Conservation (phyloP, 2,888 invertebrate genomes). For the Phaonia tiefii region DNA sequence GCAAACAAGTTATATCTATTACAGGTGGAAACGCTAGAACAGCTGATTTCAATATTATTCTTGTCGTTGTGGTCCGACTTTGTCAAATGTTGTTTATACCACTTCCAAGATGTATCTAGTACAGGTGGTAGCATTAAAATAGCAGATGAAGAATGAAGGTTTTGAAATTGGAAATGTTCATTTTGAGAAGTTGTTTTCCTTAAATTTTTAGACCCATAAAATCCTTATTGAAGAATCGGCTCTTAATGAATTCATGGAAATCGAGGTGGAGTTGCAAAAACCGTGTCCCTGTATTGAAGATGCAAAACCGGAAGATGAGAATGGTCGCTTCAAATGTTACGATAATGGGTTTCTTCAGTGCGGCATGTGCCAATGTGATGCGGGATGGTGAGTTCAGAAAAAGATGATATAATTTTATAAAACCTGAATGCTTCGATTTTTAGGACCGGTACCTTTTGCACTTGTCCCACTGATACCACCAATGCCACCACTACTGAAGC, state of each 20-base stretch:
- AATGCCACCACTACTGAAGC: slow-evolving; percentile 74
- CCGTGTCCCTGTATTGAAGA: slow-evolving; percentile 84
- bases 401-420: neutral
- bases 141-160: neutral
- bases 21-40: no score
- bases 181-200: slow-evolving; percentile 22
- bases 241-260: slow-evolving; percentile 85
- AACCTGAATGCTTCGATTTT: neutral
- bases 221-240: slow-evolving; percentile 89
- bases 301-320: slow-evolving; percentile 72
- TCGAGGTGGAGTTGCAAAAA: slow-evolving; percentile 88
- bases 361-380: slow-evolving; percentile 85
- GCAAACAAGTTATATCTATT: no score
- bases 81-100: no score
- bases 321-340: slow-evolving; percentile 73
- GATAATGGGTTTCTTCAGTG: slow-evolving; percentile 83
- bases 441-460: slow-evolving; percentile 76
- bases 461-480: slow-evolving; percentile 73
- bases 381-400: slow-evolving; percentile 82
- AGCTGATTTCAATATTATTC: no score
- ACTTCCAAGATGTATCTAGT: no score
- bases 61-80: no score
- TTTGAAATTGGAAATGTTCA: neutral
- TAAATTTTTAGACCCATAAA: slow-evolving; percentile 79
- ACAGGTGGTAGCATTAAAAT: no score